Evolutionary conservation across 2,888 invertebrate genomes (phyloP), one percentile per base, ranked within the genome.

Genomic region (Tipula confusa): DNA sequence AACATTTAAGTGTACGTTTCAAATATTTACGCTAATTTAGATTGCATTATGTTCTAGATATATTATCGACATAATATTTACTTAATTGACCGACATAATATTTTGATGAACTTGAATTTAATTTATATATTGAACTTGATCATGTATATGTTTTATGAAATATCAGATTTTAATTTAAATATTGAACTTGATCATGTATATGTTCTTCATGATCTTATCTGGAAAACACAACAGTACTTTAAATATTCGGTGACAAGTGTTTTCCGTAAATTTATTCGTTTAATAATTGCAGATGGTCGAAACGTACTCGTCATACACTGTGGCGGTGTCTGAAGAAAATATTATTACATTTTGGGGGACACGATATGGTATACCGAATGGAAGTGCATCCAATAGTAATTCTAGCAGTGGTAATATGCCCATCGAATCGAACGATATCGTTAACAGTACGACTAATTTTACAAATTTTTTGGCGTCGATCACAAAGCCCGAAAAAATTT

Each of bases 331-430:
- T 0, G 89, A 91, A 64, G 92, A 93, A 85, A 93, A 94, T 87
- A 92, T 93, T 29, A 88, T 95, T 7, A 92, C 93, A 85, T 92
- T 94, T 86, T 95, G 94, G 94, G 95, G 95, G 24, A 91, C 91
- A 4, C 88, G 90, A 15, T 90, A 90, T 86, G 90, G 89, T 11
- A 86, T 89, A 83, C 88, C 88, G 0, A 89, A 86, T 83, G 84
- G 84, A 15, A 85, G 85, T 83, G 84, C 85, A 36, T 82, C 83
- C 7, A 83, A 33, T 43, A 83, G 82, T 81, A 85, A 83, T 64
- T 84, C 84, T 48, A 85, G 81, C 83, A 84, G 81, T 85, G 85
- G 48, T 15, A 80, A 80, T 31, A 29, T 29, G 83, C 84, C 64
- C 64, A 84, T 38, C 83, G 84, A 84, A 84, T 84, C 83, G 83